Evolutionary conservation across 2,888 invertebrate species (phyloP).

Genomic region (Prenolepis imparis): DNA sequence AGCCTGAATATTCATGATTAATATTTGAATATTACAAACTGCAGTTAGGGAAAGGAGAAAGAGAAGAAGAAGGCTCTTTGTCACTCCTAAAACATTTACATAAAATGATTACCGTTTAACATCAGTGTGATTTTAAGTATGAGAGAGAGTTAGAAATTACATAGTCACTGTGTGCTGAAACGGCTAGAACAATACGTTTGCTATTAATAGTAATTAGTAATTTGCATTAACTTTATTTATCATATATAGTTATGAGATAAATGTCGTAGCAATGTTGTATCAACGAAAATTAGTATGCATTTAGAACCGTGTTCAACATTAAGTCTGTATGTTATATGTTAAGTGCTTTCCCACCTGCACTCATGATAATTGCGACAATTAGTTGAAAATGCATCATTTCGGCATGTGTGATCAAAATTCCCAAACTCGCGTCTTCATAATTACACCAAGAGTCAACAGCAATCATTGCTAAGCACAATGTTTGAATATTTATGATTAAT

Average conservation of each 20-base stretch:
- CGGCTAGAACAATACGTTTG: background rate
- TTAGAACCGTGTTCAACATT: background rate
- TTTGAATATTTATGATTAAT: slow-evolving; percentile 19
- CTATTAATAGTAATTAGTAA: slow-evolving; percentile 15
- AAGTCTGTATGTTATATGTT: background rate
- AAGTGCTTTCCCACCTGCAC: background rate
- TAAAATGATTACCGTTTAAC: slow-evolving; percentile 22
- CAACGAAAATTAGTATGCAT: background rate
- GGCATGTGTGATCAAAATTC: slow-evolving; percentile 1
- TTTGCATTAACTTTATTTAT: slow-evolving; percentile 39
- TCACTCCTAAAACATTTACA: slow-evolving; percentile 10
- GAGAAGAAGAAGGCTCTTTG: background rate
- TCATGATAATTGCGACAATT: background rate
- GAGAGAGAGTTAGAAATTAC: background rate
- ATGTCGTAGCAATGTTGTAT: background rate
- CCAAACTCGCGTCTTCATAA: background rate
- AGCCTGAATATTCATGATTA: slow-evolving; percentile 49
- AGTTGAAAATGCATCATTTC: slow-evolving; percentile 3
- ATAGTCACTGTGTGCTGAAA: background rate
- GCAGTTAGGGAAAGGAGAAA: background rate
- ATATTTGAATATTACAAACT: slow-evolving; percentile 48
- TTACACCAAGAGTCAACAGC: background rate
- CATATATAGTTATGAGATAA: slow-evolving; percentile 4
- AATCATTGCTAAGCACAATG: no score
- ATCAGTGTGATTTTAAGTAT: slow-evolving; percentile 16